Conservation (phyloP, 2,797 vertebrate genomes). For the Mycteria americana region DNA sequence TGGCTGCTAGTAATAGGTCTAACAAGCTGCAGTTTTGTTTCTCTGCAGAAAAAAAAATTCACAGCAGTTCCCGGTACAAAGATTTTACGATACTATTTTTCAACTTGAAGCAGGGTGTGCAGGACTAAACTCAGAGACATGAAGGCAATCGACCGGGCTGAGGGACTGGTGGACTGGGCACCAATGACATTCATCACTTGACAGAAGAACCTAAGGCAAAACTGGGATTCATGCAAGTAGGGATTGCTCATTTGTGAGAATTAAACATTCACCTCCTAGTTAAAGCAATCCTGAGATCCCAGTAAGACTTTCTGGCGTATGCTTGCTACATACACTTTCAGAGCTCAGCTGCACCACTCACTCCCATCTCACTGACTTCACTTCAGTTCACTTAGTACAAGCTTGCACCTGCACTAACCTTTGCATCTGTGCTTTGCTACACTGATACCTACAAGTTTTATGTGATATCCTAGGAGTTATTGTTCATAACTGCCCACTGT, state of each 20-base stretch:
- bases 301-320: neutral
- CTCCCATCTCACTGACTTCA: neutral
- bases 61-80: neutral
- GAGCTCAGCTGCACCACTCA: neutral
- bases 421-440: neutral
- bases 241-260: conserved; percentile 4
- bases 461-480: neutral
- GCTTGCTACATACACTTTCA: neutral
- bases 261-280: neutral
- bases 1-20: neutral
- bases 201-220: neutral
- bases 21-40: neutral
- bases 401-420: neutral
- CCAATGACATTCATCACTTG: neutral
- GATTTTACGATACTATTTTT: neutral
- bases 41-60: neutral
- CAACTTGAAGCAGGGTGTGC: neutral
- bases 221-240: neutral
- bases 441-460: neutral
- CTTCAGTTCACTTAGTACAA: neutral
- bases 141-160: fast-evolving
- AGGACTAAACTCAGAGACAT: neutral
- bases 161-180: neutral
- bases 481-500: neutral
- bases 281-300: neutral